Evolutionary conservation across 2,797 vertebrate species (phyloP).

Genomic region (Acomys russatus): DNA sequence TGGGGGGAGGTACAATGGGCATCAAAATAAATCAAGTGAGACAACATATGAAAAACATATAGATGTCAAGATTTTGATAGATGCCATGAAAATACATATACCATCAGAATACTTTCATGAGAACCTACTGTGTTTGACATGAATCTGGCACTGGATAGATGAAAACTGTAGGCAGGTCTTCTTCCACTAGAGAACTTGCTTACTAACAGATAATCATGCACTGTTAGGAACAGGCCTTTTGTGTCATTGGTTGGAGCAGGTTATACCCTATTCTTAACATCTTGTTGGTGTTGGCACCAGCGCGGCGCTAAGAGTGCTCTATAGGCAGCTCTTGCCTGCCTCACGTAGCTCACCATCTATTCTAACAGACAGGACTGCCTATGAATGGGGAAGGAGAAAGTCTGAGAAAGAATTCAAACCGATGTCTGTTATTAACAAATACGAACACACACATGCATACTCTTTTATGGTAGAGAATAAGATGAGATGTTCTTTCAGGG

Average conservation of each 20-base stretch:
- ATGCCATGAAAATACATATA: background rate
- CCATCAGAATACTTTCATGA: background rate
- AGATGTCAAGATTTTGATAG: background rate
- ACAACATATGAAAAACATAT: background rate
- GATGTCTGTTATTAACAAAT: background rate
- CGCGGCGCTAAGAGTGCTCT: background rate
- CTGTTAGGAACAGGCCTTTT: background rate
- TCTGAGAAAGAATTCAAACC: background rate
- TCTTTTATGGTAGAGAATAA: background rate
- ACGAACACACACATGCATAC: background rate
- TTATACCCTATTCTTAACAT: background rate
- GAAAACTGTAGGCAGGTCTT: background rate
- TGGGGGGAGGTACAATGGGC: background rate
- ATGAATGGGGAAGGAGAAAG: background rate
- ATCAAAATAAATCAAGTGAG: slow-evolving; percentile 28
- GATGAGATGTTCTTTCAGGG: background rate
- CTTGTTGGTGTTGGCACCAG: background rate
- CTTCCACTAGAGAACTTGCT: background rate
- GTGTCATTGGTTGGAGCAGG: background rate
- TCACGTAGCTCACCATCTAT: background rate
- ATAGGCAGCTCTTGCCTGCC: background rate
- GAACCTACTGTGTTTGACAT: background rate
- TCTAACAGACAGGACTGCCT: background rate
- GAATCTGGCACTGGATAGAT: background rate
- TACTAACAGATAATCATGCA: background rate